phyloP scores from a whole-genome alignment of 2,888 invertebrate genomes.

The Hemithea aestivaria region DNA sequence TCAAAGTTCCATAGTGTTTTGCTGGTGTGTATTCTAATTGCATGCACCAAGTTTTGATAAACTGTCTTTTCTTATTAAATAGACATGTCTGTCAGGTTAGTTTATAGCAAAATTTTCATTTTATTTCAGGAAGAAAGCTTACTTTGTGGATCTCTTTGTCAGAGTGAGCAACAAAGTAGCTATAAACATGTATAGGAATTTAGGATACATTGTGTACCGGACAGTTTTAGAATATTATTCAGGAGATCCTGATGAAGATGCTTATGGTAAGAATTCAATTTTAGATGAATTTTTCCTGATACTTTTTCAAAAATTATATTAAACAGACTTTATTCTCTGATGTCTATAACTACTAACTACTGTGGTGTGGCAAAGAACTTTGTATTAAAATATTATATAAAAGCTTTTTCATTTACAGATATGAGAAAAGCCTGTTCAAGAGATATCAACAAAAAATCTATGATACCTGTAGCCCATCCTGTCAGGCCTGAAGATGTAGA shows the following conservation, averaged over 20 bases:
- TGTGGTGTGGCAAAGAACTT: too few species aligned
- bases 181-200: conserved; percentile 96
- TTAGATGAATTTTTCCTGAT: not conserved
- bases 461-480: conserved; percentile 95
- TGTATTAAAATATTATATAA: too few species aligned
- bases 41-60: too few species aligned
- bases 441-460: conserved; percentile 94
- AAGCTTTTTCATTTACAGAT: conserved; percentile 81
- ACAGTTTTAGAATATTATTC: conserved; percentile 99
- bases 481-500: conserved; percentile 97
- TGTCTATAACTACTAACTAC: too few species aligned
- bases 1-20: too few species aligned
- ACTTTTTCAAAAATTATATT: too few species aligned
- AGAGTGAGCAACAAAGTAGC: conserved; percentile 98
- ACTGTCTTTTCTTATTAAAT: too few species aligned
- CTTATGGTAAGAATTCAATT: conserved; percentile 85
- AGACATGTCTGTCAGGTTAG: too few species aligned
- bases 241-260: conserved; percentile 98
- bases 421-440: conserved; percentile 98
- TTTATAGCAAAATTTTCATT: too few species aligned
- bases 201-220: conserved; percentile 97
- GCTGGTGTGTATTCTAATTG: too few species aligned
- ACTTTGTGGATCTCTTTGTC: conserved; percentile 99
- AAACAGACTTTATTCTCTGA: too few species aligned
- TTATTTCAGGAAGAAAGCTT: conserved; percentile 94